These are phyloP conservation scores for Cantharis rustica DNA, from an alignment of 2,888 invertebrate genomes.

Conservation along the genomic window DNA sequence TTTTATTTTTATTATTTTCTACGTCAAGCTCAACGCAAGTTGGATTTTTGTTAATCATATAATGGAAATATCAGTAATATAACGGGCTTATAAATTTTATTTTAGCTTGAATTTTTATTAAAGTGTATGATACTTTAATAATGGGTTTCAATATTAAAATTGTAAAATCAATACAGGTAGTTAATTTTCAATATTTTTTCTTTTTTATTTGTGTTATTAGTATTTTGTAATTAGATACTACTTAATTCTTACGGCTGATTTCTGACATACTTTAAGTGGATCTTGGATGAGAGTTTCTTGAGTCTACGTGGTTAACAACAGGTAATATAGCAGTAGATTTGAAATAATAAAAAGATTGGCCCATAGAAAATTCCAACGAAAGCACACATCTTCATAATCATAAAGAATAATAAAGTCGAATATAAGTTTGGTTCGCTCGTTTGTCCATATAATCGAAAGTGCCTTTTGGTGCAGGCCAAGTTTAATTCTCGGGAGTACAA, in stretches of 20 bases:
- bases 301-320: not conserved
- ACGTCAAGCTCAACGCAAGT: not conserved
- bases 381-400: constrained; percentile 17
- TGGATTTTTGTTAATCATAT: not conserved
- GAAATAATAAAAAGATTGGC: not conserved
- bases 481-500: constrained; percentile 30
- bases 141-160: too few species aligned
- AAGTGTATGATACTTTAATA: too few species aligned
- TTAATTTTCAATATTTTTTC: too few species aligned
- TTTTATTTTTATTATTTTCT: not conserved
- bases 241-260: too few species aligned
- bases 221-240: too few species aligned
- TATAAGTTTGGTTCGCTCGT: constrained; percentile 14
- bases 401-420: constrained; percentile 22
- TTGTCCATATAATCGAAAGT: constrained; percentile 14
- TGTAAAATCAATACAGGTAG: too few species aligned
- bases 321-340: not conserved
- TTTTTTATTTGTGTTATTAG: too few species aligned
- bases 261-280: too few species aligned
- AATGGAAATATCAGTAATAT: not conserved
- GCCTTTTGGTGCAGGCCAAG: constrained; percentile 13
- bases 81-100: not conserved
- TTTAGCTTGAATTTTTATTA: too few species aligned
- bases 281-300: too few species aligned
- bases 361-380: not conserved